A percentile compares a stretch with the other conserved stretches of the same genome.
These are phyloP conservation scores for Scolopax mira DNA, from an alignment of 2,113 vertebrate species.

Conservation along the genomic window DNA sequence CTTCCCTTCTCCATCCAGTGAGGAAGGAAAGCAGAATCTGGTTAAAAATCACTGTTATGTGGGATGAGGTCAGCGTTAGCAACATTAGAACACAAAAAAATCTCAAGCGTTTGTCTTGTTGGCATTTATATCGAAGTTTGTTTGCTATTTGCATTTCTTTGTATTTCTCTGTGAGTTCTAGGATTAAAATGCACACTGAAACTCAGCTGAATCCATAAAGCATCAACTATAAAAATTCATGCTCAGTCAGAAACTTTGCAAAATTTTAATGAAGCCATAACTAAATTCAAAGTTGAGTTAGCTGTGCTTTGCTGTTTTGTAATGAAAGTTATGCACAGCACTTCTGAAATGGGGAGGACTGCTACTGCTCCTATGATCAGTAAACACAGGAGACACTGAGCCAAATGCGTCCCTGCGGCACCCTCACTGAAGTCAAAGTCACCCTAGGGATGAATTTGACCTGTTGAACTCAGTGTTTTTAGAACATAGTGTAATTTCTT, in stretches of 20 bases:
- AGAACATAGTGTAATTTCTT: neutral
- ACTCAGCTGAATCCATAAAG: slow-evolving; percentile 53
- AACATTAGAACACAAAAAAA: slow-evolving; percentile 9
- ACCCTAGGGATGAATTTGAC: slow-evolving; percentile 13
- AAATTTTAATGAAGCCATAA: slow-evolving; percentile 63
- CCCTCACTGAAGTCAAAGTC: slow-evolving; percentile 24
- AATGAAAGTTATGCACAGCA: slow-evolving; percentile 16
- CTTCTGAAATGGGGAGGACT: neutral
- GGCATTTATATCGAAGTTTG: slow-evolving; percentile 49
- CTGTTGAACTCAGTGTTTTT: slow-evolving; percentile 33
- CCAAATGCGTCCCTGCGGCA: neutral
- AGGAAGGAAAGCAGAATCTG: neutral
- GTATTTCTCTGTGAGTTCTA: slow-evolving; percentile 44
- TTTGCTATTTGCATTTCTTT: slow-evolving; percentile 61
- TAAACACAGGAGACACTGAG: slow-evolving; percentile 32
- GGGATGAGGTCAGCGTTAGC: slow-evolving; percentile 14
- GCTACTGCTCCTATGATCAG: neutral
- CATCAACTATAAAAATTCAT: slow-evolving; percentile 58
- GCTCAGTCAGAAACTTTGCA: slow-evolving; percentile 51
- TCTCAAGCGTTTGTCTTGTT: slow-evolving; percentile 46
- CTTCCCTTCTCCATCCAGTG: neutral
- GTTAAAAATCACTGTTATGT: slow-evolving; percentile 8
- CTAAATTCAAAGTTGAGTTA: slow-evolving; percentile 53
- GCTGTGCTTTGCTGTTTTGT: slow-evolving; percentile 10
- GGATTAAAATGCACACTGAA: slow-evolving; percentile 47